Evolutionary conservation across 2,888 invertebrate species (phyloP).

Genomic region (Stenodema calcarata): DNA sequence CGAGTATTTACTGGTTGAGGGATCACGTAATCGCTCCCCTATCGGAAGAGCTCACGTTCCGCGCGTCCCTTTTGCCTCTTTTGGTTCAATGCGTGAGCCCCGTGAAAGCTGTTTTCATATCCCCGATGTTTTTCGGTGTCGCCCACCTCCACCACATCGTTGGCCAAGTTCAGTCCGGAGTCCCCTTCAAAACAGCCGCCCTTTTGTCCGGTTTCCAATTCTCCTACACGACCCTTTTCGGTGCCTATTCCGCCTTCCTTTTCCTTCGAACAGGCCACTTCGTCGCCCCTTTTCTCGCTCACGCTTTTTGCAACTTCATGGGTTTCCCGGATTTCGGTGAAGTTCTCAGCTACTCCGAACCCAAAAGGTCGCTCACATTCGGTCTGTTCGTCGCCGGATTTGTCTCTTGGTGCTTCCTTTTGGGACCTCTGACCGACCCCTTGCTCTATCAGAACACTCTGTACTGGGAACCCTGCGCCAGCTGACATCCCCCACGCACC

Average conservation of each 20-base stretch:
- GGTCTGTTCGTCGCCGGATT: constrained; percentile 78
- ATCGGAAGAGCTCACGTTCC: constrained; percentile 94
- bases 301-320: constrained; percentile 96
- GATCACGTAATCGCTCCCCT: constrained; percentile 90
- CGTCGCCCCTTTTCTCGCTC: constrained; percentile 84
- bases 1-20: constrained; percentile 74
- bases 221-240: constrained; percentile 89
- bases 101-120: constrained; percentile 77
- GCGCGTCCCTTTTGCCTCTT: constrained; percentile 93
- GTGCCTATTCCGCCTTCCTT: constrained; percentile 91
- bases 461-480: constrained; percentile 59
- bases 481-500: constrained; percentile 18
- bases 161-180: constrained; percentile 77
- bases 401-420: constrained; percentile 75
- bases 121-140: constrained; percentile 88
- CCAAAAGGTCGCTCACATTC: constrained; percentile 70
- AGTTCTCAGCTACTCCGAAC: constrained; percentile 67
- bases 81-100: constrained; percentile 82
- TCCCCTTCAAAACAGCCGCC: constrained; percentile 73
- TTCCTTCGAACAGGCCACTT: constrained; percentile 91
- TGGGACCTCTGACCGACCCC: constrained; percentile 80
- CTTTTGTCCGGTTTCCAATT: constrained; percentile 80
- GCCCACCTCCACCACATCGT: constrained; percentile 93
- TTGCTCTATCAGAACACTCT: constrained; percentile 63
- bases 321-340: constrained; percentile 89